These are phyloP conservation scores for Sesamia nonagrioides DNA, from an alignment of 1,140 invertebrate species.

Conservation along the genomic window DNA sequence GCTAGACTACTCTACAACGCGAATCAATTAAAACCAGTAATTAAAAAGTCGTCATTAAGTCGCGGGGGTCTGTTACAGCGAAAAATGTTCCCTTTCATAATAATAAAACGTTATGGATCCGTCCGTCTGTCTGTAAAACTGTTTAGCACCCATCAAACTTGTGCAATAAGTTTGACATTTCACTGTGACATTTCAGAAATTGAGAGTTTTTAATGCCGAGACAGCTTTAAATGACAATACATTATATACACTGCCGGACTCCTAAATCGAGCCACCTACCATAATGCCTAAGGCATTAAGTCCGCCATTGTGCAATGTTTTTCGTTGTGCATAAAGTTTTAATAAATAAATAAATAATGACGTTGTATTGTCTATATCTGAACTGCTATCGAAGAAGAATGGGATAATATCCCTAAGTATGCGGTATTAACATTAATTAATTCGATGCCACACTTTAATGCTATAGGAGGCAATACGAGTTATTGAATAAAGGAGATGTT, in stretches of 20 bases:
- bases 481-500: too few relatives aligned
- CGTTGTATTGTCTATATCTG: too few relatives aligned
- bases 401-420: too few relatives aligned
- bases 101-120: slow-evolving; percentile 17
- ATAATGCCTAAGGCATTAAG: too few relatives aligned
- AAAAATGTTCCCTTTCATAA: slow-evolving; percentile 28
- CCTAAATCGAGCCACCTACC: too few relatives aligned
- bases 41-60: slow-evolving; percentile 42
- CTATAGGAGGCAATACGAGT: too few relatives aligned
- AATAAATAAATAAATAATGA: too few relatives aligned
- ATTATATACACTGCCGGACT: neutral
- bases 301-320: too few relatives aligned
- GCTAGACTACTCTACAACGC: slow-evolving; percentile 31
- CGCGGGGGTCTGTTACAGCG: slow-evolving; percentile 16
- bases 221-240: neutral
- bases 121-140: slow-evolving; percentile 23
- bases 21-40: slow-evolving; percentile 44
- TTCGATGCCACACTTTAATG: too few relatives aligned
- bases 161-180: slow-evolving; percentile 19
- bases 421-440: too few relatives aligned
- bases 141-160: slow-evolving; percentile 28
- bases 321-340: too few relatives aligned
- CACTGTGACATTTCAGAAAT: neutral
- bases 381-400: too few relatives aligned
- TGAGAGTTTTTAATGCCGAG: neutral